Evolutionary conservation across 2,888 invertebrate species (phyloP), one percentile per base, ranked within the genome.

Genomic region (Apodemia mormo): DNA sequence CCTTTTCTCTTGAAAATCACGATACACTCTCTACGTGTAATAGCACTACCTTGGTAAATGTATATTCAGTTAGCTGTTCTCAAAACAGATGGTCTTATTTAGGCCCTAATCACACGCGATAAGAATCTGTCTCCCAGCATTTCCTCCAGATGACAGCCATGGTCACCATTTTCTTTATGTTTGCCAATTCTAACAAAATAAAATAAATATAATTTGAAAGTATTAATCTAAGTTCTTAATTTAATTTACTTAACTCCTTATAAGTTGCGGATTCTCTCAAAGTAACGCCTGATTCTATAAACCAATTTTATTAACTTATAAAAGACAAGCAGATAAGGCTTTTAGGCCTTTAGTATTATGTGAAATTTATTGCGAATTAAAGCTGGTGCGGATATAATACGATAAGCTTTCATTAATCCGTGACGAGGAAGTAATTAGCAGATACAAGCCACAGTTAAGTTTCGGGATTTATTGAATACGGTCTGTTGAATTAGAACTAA

Each of bases 391-490:
- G 61, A 61, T 58, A 67, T 68, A 65, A 58, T 54, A 67, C 68
- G 67, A 66, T 69, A 70, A 67, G 68, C 67, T 68, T 68, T 61
- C 72, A 72, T 72, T 72, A 72, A 71, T 71, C 68, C 64, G 52
- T 67, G 72, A 71, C 69, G 69, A 69, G 69, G 68, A 69, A 68
- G 71, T 69, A 72, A 72, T 72, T 70, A 71, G 71, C 64, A 64
- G 68, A 61, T 65, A 61, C 71, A 65, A 65, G 54, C 72, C 72
- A 52, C 72, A 71, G 65, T 68, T 68, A 70, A 68, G 68, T 65
- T 72, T 70, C 58, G 33, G 56, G 66, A 69, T 69, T 71, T 69
- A 68, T 69, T 61, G 71, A 58, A 69, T 61, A 61, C 61, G 65
- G 54, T 37, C 65, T 69, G 64, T 68, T 58, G 33, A 61, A 61